Evolutionary conservation across 1,140 invertebrate species (phyloP), one percentile per base, ranked within the genome.

Genomic region (Lepidurus couesii): DNA sequence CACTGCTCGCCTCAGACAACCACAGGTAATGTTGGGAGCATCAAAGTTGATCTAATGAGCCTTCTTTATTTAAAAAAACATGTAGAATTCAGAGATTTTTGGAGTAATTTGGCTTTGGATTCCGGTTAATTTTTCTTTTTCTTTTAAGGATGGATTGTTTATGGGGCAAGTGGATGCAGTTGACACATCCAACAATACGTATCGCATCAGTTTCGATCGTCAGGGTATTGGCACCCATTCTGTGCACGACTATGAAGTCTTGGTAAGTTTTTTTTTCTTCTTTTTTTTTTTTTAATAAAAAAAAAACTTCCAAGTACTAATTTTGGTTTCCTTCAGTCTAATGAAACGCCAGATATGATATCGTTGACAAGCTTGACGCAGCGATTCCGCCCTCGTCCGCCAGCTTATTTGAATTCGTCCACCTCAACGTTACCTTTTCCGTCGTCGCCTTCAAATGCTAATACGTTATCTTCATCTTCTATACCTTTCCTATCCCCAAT

Each of bases 171-270:
- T 99, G 80, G 97, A 98, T 86, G 98, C 96, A 47, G 92, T 98
- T n/a, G 96, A 98, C 84, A 97, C 96, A 1, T 92, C 95, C 6
- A 96, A 97, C 84, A 96, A 97, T 83, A 96, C 95, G n/a, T 99
- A 99, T 84, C 89, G 98, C 82, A 95, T 99, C 78, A 96, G 95
- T 1, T 99, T 99, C 87, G 97, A 99, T 84, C 88, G 96, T 79
- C 90, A 90, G 73, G 96, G 95, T 13, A 87, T 99, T 43, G 97
- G 97, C 7, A 98, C 96, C 11, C 95, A 97, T 85, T 97, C 96
- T 77, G 94, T 99, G 78, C 95, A 95, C 21, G 97, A 98, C 87
- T 97, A 92, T 87, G 96, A 98, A 91, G 96, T 98, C 80, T 86
- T 97, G 83, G 89, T 90, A 85, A 84, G 85, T 79, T 16, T 79